Percentiles rank a stretch among this genome's conserved stretches.
Evolutionary conservation across 2,113 vertebrate genomes (phyloP).

Genomic region (Willisornis vidua): DNA sequence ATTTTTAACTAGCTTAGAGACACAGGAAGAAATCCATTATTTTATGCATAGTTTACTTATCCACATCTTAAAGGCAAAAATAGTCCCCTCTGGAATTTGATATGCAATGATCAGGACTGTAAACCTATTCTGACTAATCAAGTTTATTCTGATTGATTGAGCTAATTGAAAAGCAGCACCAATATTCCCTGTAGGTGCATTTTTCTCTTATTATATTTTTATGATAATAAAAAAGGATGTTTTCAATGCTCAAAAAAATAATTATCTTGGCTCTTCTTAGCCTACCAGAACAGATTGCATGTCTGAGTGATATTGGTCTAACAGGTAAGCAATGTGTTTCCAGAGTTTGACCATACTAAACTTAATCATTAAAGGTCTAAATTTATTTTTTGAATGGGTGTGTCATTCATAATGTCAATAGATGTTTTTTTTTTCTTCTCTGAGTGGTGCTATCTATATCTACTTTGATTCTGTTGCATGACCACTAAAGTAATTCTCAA

Average conservation of each 20-base stretch:
- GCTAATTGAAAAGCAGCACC: constrained; percentile 62
- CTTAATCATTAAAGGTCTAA: not conserved
- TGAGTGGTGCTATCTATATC: not conserved
- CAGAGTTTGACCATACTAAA: not conserved
- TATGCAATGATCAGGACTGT: not conserved
- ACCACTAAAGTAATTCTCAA: not conserved
- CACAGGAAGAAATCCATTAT: not conserved
- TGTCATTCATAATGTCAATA: not conserved
- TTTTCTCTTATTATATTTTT: constrained; percentile 60
- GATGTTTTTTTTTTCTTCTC: not conserved
- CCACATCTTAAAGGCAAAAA: not conserved
- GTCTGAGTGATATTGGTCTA: not conserved
- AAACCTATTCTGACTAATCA: constrained; percentile 55
- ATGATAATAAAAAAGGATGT: constrained; percentile 46
- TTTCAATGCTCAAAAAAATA: constrained; percentile 51
- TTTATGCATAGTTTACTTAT: constrained; percentile 44
- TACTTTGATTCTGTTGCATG: not conserved
- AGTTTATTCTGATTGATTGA: constrained; percentile 64
- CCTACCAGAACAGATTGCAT: constrained; percentile 29
- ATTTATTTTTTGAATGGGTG: not conserved
- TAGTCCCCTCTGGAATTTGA: constrained; percentile 1
- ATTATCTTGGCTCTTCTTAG: constrained; percentile 27
- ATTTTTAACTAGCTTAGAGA: not conserved
- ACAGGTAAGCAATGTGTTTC: constrained; percentile 41
- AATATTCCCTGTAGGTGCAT: constrained; percentile 39